Percentiles rank a stretch among this genome's conserved stretches.
Conservation (phyloP, 1,140 invertebrate genomes). For the Harpegnathos saltator region DNA sequence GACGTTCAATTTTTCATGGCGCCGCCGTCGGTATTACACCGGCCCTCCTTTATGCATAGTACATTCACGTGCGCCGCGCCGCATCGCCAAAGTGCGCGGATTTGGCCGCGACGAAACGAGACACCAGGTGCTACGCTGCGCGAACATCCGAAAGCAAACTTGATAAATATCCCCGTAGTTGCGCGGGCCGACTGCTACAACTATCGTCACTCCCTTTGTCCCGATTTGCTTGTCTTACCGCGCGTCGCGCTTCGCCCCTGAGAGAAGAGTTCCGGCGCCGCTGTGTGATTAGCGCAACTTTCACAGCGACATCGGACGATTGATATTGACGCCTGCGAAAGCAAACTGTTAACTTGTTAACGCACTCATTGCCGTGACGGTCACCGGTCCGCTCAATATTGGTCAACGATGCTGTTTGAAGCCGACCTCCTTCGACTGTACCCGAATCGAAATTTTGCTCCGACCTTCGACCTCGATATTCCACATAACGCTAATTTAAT, state of each 20-base stretch:
- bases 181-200: neutral
- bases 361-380: too few species aligned
- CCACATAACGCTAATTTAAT: too few species aligned
- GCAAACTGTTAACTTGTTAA: too few species aligned
- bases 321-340: too few species aligned
- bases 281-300: slow-evolving; percentile 2
- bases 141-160: slow-evolving; percentile 17
- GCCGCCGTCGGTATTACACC: slow-evolving; percentile 62
- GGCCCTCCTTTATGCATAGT: slow-evolving; percentile 60
- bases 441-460: too few species aligned
- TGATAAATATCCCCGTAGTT: slow-evolving; percentile 39
- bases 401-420: too few species aligned
- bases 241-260: neutral
- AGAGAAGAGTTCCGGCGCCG: slow-evolving; percentile 7
- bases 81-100: neutral
- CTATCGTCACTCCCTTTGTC: neutral
- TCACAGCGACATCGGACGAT: neutral
- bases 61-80: neutral
- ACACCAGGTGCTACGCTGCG: neutral
- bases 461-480: too few species aligned
- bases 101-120: neutral
- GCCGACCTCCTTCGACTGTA: too few species aligned
- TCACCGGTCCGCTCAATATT: too few species aligned
- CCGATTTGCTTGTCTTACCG: neutral
- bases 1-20: slow-evolving; percentile 76